phyloP scores from a whole-genome alignment of 2,888 invertebrate genomes.

The Polyploca ridens region DNA sequence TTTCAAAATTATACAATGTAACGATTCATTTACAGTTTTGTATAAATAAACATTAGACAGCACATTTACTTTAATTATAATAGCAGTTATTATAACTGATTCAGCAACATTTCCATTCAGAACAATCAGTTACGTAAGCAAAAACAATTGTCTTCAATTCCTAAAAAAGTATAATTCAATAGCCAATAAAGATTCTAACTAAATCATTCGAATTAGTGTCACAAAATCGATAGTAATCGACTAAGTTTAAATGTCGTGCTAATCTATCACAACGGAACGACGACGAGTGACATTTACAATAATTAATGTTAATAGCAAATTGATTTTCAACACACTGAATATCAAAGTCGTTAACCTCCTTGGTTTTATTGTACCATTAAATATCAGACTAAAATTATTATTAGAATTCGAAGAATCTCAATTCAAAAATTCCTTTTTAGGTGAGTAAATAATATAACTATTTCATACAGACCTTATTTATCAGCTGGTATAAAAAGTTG shows the following conservation, averaged over 20 bases:
- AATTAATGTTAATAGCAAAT: slow-evolving; percentile 10
- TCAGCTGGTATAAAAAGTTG: background rate
- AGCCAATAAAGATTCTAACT: background rate
- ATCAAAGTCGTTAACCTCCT: background rate
- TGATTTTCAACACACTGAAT: slow-evolving; percentile 8
- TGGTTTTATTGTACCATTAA: background rate
- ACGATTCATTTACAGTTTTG: background rate
- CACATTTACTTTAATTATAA: background rate
- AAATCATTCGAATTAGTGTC: background rate
- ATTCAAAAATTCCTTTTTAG: too few species aligned
- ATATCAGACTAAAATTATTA: too few species aligned
- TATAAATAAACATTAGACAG: background rate
- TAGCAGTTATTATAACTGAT: background rate
- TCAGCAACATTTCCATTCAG: background rate
- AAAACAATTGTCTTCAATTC: too few species aligned
- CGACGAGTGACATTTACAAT: background rate
- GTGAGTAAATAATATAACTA: too few species aligned
- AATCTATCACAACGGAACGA: background rate
- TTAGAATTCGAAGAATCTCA: too few species aligned
- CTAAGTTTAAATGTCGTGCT: slow-evolving; percentile 7
- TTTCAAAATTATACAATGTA: background rate
- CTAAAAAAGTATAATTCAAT: background rate
- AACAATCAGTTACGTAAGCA: background rate
- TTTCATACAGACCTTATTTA: background rate
- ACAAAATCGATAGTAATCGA: slow-evolving; percentile 7